These are phyloP conservation scores for Falco concolor DNA, from an alignment of 2,797 vertebrate genomes.

Conservation along the genomic window DNA sequence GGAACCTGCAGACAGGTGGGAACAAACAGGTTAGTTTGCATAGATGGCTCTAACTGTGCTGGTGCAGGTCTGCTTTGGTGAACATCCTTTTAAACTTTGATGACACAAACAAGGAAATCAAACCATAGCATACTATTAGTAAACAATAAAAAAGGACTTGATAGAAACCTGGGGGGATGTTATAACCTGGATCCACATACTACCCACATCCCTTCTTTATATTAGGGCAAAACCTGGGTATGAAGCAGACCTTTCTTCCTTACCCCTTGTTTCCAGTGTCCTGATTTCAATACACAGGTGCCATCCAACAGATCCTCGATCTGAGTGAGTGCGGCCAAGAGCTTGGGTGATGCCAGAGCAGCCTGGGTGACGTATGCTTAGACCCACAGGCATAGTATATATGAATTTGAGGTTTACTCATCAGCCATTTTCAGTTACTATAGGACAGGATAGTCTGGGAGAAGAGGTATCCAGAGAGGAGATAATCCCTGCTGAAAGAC, in stretches of 20 bases:
- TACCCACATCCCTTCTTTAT: neutral
- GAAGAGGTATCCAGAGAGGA: neutral
- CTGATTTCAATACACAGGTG: neutral
- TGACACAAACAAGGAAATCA: neutral
- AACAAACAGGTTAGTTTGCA: neutral
- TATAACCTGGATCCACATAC: neutral
- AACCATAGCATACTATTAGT: neutral
- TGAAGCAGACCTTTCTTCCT: neutral
- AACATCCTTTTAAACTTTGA: neutral
- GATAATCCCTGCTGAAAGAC: neutral
- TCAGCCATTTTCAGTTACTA: neutral
- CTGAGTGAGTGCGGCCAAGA: neutral
- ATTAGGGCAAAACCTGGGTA: neutral
- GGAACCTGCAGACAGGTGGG: neutral
- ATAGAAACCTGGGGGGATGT: neutral
- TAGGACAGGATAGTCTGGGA: neutral
- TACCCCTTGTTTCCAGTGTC: neutral
- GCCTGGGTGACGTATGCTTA: neutral
- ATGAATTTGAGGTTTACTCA: neutral
- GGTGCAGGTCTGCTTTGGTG: neutral
- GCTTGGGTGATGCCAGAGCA: neutral
- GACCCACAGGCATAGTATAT: neutral
- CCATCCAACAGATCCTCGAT: neutral
- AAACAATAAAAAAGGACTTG: neutral
- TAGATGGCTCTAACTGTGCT: neutral